Base-by-base conservation (phyloP, 2,888 invertebrate species). In the Brenthis daphne region DNA sequence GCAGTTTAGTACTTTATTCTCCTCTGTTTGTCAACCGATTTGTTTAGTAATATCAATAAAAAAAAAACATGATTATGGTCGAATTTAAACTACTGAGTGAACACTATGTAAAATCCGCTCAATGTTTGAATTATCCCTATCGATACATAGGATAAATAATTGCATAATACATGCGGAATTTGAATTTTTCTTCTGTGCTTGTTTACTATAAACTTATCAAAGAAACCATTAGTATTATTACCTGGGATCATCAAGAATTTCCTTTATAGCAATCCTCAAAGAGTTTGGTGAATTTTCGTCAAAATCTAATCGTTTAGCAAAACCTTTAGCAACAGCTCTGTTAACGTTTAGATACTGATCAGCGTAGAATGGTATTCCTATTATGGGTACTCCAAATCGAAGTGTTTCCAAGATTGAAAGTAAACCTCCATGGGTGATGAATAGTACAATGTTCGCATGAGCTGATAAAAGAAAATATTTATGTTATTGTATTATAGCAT, bases 371-470 rank as follows among this genome's bases (percentile, higher is more conserved):
- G 88, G 88, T 5, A 88, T 77, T 12, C 80, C 79, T 14, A 88
- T 81, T 0, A 83, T 70, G 2, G 88, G 87, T 0, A 81, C 77
- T 8, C 81, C 85, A 50, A 80, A 84, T 54, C 82, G 78, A 1
- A 86, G 33, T 2, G 85, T 75, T 48, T 87, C 88, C 1, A 79
- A 83, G 0, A 79, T 58, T 0, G 88, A 87, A 0, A 86, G 75
- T 0, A 82, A 73, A 13, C 87, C 88, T 6, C 86, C 87, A 68
- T 87, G 87, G 0, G 85, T 82, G 29, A 87, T 79, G 57, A 87
- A 87, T 0, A 87, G 73, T 0, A 80, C 13, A 57, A 80, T 76
- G 29, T 87, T 87, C 0, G 79, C 79, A 64, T 87, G 87, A 29
- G 81, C 87, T 87, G 77, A 1, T 80, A 77, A 55, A 12, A 57